A percentile compares a stretch with the other conserved stretches of the same genome.
phyloP scores from a whole-genome alignment of 2,113 vertebrate genomes.

The Psilopsiagon aymara region DNA sequence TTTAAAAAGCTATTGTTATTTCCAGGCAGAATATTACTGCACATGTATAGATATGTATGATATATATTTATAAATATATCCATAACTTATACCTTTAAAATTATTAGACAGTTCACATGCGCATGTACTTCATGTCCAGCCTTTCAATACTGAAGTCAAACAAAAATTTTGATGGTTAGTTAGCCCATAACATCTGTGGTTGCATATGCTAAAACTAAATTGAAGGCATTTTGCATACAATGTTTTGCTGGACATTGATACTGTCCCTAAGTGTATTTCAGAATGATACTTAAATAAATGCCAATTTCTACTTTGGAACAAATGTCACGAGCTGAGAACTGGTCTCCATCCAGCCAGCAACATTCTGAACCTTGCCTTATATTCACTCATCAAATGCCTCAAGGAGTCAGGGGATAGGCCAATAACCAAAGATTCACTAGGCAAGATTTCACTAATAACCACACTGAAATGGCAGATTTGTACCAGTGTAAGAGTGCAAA shows the following conservation, averaged over 20 bases:
- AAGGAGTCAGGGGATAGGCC: neutral
- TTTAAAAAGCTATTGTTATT: neutral
- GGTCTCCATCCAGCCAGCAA: neutral
- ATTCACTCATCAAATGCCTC: neutral
- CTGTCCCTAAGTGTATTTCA: neutral
- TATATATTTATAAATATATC: neutral
- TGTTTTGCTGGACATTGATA: neutral
- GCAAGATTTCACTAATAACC: neutral
- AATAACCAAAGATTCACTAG: neutral
- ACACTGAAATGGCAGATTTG: neutral
- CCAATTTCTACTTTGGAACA: neutral
- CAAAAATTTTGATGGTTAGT: neutral
- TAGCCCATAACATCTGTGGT: neutral
- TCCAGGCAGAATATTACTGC: constrained; percentile 46
- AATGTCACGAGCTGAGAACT: neutral
- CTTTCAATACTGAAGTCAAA: neutral
- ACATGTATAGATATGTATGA: neutral
- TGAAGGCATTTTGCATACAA: neutral
- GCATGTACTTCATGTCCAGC: neutral
- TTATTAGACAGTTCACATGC: constrained; percentile 7
- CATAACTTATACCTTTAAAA: constrained; percentile 10
- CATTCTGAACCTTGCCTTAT: neutral
- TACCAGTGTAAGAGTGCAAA: neutral
- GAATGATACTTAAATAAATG: neutral
- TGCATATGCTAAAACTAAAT: neutral